Conservation (phyloP, 2,888 invertebrate genomes). For the Agrenia bidenticulata region DNA sequence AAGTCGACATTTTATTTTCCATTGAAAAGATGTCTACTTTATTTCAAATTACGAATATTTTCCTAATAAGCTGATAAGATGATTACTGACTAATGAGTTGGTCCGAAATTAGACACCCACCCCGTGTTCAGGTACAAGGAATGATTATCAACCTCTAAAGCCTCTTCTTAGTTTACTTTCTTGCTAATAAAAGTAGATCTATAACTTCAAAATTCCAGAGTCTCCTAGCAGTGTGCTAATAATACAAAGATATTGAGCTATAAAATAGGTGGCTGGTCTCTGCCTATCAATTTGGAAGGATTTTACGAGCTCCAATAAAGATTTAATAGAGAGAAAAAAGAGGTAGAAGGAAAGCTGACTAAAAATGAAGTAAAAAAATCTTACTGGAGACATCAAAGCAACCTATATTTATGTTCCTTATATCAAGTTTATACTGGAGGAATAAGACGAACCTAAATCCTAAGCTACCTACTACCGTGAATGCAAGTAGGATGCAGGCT, state of each 20-base stretch:
- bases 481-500: not conserved
- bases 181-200: too few species aligned
- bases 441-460: not conserved
- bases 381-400: constrained; percentile 11
- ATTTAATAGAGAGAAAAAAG: constrained; percentile 11
- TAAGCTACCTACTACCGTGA: not conserved
- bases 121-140: too few species aligned
- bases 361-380: constrained; percentile 13
- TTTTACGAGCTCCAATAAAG: constrained; percentile 22
- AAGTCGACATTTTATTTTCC: too few species aligned
- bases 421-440: not conserved
- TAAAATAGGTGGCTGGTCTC: not conserved
- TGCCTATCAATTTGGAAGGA: constrained; percentile 12
- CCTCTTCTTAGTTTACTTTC: too few species aligned
- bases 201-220: too few species aligned
- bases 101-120: too few species aligned
- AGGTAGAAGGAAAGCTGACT: not conserved
- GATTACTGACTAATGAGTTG: too few species aligned
- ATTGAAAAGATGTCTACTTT: too few species aligned
- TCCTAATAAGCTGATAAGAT: too few species aligned
- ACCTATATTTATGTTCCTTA: not conserved
- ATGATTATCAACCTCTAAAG: too few species aligned
- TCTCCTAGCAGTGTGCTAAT: too few species aligned
- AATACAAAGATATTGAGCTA: not conserved
- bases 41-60: too few species aligned